Base-by-base conservation (phyloP, 1,140 invertebrate genomes). In the Hesperophylax magnus region DNA sequence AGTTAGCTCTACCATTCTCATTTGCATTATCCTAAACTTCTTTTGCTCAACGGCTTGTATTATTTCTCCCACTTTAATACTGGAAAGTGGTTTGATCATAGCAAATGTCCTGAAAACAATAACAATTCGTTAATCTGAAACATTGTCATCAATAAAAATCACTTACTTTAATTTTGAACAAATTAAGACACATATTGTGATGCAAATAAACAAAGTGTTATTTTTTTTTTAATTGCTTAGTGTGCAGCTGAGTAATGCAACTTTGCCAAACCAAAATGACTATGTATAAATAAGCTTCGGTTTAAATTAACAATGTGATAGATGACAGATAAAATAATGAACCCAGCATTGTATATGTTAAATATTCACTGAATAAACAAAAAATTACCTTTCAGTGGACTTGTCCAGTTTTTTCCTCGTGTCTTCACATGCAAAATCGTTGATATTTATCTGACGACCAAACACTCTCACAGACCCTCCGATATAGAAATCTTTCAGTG, bases 391-490 rank as follows among this genome's bases (percentile, higher is more conserved):
- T 88, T 93, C 89, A 78, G 92, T 89, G 85, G 91, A 89, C 82
- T 89, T 90, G 17, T 91, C 90, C 65, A 95, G 86, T 85, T 90
- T 92, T 83, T 88, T 91, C 85, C 89, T 92, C 0, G 94, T 95
- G 27, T 86, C 85, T 77, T 90, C 92, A 89, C 97, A 95, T 3
- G 92, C 96, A 89, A 94, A 97, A 88, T 94, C 94, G 31, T 92
- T 91, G 72, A 97, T 93, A 86, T 93, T 95, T 56, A 97, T 93
- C 82, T 94, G 92, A 60, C 96, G 89, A 7, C 94, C 94, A 85
- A 96, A 93, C 84, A 98, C 93, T 81, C 93, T 94, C 4, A 97
- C 88, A 20, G 93, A 93, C 78, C 93, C 93, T 9, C 95, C 95
- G 65, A 97, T 90, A 86, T 93, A 96, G 85, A 98, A 92, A 88